Evolutionary conservation across 2,797 vertebrate species (phyloP), one percentile per base, ranked within the genome.

Genomic region (Darevskia mixta): DNA sequence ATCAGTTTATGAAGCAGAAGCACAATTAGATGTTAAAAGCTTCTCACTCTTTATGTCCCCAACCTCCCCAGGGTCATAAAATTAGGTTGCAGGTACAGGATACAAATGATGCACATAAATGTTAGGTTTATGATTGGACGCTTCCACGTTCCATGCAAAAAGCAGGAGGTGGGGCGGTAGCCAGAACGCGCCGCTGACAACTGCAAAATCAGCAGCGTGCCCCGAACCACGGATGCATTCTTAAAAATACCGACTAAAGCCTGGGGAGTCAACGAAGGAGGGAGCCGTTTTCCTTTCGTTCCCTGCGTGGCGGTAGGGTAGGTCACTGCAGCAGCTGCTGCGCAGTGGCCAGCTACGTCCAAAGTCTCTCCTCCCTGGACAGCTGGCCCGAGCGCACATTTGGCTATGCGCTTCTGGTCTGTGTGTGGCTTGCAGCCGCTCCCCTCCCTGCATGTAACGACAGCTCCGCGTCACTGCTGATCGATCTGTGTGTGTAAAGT

Each of bases 341-440:
- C 79, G 1, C 25, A 1, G 25, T 13, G 10, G 20, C 7, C 35
- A 18, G 78, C 17, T 20, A 8, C 38, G 23, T 67, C 73, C 84
- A 23, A 13, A 8, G 58, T 32, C 61, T 27, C 25, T n/a, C 8
- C 77, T 72, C 67, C 35, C 67, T 10, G 1, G 8, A 1, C 93
- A 92, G 91, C 91, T 89, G 86, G 86, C 71, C 85, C 35, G 25
- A 82, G 87, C 45, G 43, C 81, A 88, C 91, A 88, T 90, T 88
- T 89, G 89, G 86, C 93, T 45, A 10, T 76, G 18, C 81, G 23
- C 17, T 61, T 61, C 17, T 23, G 17, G 58, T 61, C 58, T 61
- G 17, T 61, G 17, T 61, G 17, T 23, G 58, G 58, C 6, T 81
- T 38, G 0, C 0, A 72, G 11, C 55, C 67, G 2, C 3, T 75